These are phyloP conservation scores for Empis stercorea DNA, from an alignment of 2,888 invertebrate species.

Conservation along the genomic window DNA sequence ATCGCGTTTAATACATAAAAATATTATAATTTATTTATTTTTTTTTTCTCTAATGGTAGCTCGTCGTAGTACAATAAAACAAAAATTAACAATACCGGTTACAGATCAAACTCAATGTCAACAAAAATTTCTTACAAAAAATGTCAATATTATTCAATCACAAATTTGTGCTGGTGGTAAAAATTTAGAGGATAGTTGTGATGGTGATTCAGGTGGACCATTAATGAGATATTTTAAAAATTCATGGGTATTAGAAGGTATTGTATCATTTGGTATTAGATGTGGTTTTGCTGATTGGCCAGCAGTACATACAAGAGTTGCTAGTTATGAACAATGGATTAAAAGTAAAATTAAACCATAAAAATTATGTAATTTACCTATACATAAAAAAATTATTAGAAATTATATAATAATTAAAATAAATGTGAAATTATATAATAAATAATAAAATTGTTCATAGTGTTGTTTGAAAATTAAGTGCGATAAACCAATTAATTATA, in stretches of 20 bases:
- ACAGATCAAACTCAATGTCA: constrained; percentile 38
- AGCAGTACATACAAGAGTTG: constrained; percentile 53
- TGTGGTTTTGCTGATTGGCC: constrained; percentile 51
- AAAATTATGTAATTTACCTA: neutral
- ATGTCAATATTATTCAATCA: constrained; percentile 22
- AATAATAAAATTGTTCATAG: too few relatives aligned
- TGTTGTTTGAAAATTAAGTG: too few relatives aligned
- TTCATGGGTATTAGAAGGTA: constrained; percentile 47
- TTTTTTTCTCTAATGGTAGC: constrained; percentile 24
- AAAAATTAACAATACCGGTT: constrained; percentile 40
- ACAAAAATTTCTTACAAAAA: constrained; percentile 22
- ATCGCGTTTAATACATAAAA: neutral
- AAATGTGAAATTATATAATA: too few relatives aligned
- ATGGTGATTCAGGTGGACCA: constrained; percentile 66
- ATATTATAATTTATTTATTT: neutral
- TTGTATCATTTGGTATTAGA: constrained; percentile 55
- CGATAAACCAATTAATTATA: too few relatives aligned
- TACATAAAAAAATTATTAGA: too few relatives aligned
- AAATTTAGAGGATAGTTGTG: constrained; percentile 54
- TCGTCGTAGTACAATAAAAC: constrained; percentile 42
- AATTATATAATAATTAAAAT: too few relatives aligned
- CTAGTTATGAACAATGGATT: constrained; percentile 43
- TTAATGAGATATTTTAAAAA: constrained; percentile 44
- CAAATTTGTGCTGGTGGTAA: constrained; percentile 61
- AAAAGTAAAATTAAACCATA: constrained; percentile 3